Base-by-base conservation (phyloP, 2,888 invertebrate genomes). In the Bursaphelenchus okinawaensis region DNA sequence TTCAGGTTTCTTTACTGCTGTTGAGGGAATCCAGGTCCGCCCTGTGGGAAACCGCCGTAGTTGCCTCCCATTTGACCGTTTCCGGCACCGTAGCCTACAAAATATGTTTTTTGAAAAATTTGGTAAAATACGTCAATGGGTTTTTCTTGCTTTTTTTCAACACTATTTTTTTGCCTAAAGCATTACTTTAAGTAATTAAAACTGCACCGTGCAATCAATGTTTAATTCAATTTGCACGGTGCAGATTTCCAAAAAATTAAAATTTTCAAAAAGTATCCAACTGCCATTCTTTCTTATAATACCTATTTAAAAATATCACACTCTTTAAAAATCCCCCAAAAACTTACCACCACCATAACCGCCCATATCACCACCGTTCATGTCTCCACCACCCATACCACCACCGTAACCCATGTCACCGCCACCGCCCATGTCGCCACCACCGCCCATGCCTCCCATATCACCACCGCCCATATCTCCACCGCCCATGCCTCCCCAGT, bases 401-500 rank as follows among this genome's bases (percentile, higher is more conserved):
- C 70, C 70, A 28, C 72, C 60, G 16, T 54, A 54, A 54, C 60
- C 60, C 52, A 50, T 52, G 28, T 29, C 52, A 40, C 60, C 60
- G 28, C 51, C 57, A 19, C n/a, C 40, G 40, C 40, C 40, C 40
- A 59, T 40, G 51, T 50, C 72, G 52, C 67, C 72, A 52, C 67
- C 72, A 52, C 71, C 70, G 20, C 61, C 58, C 55, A 50, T 55
- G 28, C 69, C 68, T 26, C 61, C 62, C 56, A 55, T 62, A n/a
- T 68, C 68, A 28, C 52, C 58, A 52, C 64, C 64, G 29, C 59
- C 63, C 68, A 68, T 68, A 4, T 52, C 69, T 8, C 68, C 68
- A 23, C 60, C 73, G 61, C 61, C 70, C 72, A 63, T 73, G 55
- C 72, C 76, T 62, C 76, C 76, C 75, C 77, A 75, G 40, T 75